These are phyloP conservation scores for Podarcis raffonei DNA, from an alignment of 2,113 vertebrate species.

Conservation along the genomic window DNA sequence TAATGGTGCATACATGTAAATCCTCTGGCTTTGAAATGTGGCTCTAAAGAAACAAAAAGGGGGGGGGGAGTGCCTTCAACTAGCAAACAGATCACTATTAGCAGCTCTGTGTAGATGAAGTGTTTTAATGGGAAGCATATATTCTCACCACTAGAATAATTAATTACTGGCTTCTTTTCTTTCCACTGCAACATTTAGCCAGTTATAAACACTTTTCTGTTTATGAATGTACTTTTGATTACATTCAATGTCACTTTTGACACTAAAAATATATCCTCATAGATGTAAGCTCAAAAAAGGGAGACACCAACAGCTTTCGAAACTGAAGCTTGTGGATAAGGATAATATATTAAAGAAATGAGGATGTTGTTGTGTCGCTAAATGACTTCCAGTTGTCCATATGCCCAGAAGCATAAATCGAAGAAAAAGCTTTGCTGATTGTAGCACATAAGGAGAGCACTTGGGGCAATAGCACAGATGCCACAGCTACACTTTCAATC, in stretches of 20 bases:
- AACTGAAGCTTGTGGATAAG: slow-evolving; percentile 28
- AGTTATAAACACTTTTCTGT: not conserved
- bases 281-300: not conserved
- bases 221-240: slow-evolving; percentile 7
- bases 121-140: not conserved
- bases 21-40: slow-evolving; percentile 19
- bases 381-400: slow-evolving; percentile 67
- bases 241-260: not conserved
- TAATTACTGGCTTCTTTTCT: not conserved
- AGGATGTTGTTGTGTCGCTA: slow-evolving; percentile 53
- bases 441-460: slow-evolving; percentile 60
- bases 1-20: slow-evolving; percentile 11
- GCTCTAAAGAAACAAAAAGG: not conserved
- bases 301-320: slow-evolving; percentile 20
- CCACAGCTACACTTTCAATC: slow-evolving; percentile 55
- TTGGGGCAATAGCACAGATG: slow-evolving; percentile 67
- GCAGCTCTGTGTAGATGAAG: not conserved
- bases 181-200: not conserved
- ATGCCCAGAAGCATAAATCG: slow-evolving; percentile 62
- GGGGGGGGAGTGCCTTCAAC: not conserved
- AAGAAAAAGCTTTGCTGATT: slow-evolving; percentile 67
- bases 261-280: not conserved
- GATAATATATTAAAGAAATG: slow-evolving; percentile 33
- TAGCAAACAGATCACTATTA: not conserved
- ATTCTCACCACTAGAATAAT: not conserved